Base-by-base conservation (phyloP, 2,888 invertebrate species). In the Macropis europaea region DNA sequence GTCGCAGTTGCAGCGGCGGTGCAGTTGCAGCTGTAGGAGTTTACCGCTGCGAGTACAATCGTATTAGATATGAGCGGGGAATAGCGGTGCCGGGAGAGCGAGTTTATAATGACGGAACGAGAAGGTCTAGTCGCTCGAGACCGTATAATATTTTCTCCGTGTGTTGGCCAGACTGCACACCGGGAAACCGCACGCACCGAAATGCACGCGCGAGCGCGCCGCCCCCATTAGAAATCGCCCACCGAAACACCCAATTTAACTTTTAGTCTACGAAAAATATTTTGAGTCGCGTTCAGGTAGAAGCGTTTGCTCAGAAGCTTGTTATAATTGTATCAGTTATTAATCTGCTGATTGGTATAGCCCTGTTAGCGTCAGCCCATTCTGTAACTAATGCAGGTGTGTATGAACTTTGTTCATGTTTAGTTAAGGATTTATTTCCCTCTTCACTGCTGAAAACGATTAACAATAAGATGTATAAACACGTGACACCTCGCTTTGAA, bases 101-200 rank as follows among this genome's bases (percentile, higher is more conserved):
- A 82, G 82, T 84, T 83, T 82, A 82, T 84, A 84, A 84, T 84
- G 82, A 83, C 67, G 73, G 71, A 76, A 77, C 73, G 76, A 75
- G 79, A 81, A 75, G 77, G 76, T 82, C 77, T 79, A 72, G 75
- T 66, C 79, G 75, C 77, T 50, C 66, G 82, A 82, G 82, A 83
- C 77, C 74, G 70, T 60, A 67, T 77, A 67, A 53, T 73, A 80
- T 77, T 80, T 81, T 76, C 62, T 42, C 70, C 61, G 63, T 67
- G 66, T 73, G 47, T 68, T 24, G 38, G 36, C 45, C 13, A 26
- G 56, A 13, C 26, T 32, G n/a, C 28, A 24, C 17, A 26, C 40
- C n/a, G 47, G 30, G 34, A 19, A 47, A 17, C 45, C 40, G 32
- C 24, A 52, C 28, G 40, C 45, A 28, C 28, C 47, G 54, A 53